A percentile compares a stretch with the other conserved stretches of the same genome.
Evolutionary conservation across 2,113 vertebrate genomes (phyloP).

Genomic region (Uria lomvia): DNA sequence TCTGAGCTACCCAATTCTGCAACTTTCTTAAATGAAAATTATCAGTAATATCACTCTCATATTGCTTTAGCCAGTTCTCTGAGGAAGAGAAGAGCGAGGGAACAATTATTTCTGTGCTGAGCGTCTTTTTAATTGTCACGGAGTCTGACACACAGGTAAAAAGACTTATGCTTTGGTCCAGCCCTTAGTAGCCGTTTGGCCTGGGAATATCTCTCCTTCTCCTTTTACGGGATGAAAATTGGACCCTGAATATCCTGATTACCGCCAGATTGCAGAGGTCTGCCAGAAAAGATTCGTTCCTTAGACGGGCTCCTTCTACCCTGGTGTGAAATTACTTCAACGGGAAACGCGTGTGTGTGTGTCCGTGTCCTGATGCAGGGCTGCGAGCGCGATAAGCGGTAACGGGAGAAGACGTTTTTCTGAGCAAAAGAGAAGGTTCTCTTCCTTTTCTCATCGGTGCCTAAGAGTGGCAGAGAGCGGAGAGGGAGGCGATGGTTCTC

Average conservation of each 20-base stretch:
- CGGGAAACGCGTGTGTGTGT: rapidly evolving
- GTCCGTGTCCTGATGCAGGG: rapidly evolving
- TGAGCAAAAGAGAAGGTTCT: background rate
- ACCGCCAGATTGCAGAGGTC: background rate
- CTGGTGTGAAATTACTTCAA: background rate
- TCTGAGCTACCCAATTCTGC: background rate
- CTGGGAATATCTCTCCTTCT: background rate
- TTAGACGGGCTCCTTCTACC: background rate
- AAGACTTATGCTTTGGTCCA: no score
- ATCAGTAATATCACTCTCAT: background rate
- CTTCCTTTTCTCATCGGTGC: background rate
- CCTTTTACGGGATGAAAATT: background rate
- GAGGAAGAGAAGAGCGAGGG: background rate
- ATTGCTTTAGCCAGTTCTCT: background rate
- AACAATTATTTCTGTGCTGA: background rate
- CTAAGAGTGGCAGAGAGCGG: background rate
- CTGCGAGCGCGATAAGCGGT: rapidly evolving
- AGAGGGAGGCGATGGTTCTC: background rate
- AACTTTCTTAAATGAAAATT: background rate
- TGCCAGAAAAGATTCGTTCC: background rate
- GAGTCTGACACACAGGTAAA: rapidly evolving
- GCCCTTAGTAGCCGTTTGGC: background rate
- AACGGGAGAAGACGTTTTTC: background rate
- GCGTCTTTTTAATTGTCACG: rapidly evolving
- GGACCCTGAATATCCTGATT: rapidly evolving